phyloP scores from a whole-genome alignment of 1,140 invertebrate genomes.

The Belonocnema kinseyi region DNA sequence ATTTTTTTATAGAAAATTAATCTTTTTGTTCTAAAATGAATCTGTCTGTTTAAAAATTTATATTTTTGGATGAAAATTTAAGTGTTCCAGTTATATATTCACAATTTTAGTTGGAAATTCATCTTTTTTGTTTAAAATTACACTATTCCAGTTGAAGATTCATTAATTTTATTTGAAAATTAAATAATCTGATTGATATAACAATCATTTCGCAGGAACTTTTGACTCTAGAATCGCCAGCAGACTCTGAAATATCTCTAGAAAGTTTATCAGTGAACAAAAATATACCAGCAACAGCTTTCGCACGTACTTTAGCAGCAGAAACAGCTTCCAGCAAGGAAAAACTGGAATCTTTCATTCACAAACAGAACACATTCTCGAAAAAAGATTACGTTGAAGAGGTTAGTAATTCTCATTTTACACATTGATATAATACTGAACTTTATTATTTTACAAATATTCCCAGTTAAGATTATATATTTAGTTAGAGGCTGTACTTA shows the following conservation, averaged over 20 bases:
- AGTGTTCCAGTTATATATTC: too few relatives aligned
- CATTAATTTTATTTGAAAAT: too few relatives aligned
- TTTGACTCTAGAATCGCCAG: conserved; percentile 71
- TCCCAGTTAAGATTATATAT: too few relatives aligned
- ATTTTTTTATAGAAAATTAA: too few relatives aligned
- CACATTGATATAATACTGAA: conserved; percentile 50
- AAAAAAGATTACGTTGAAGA: conserved; percentile 65
- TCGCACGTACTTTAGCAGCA: conserved; percentile 63
- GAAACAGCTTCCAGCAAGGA: conserved; percentile 59
- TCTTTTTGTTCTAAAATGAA: too few relatives aligned
- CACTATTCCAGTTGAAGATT: too few relatives aligned
- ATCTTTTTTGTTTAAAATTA: too few relatives aligned
- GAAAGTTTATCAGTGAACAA: conserved; percentile 58
- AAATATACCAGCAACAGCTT: conserved; percentile 65
- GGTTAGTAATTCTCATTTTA: conserved; percentile 55
- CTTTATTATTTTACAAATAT: conserved; percentile 41
- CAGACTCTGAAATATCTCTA: conserved; percentile 61
- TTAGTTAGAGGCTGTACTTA: too few relatives aligned
- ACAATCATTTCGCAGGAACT: conserved; percentile 63
- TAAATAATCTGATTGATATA: too few relatives aligned
- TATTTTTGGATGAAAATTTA: too few relatives aligned
- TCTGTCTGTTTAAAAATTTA: too few relatives aligned
- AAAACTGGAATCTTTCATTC: conserved; percentile 48
- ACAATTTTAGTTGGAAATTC: too few relatives aligned
- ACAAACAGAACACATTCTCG: conserved; percentile 60